Percentiles rank a stretch among this genome's conserved stretches.
Evolutionary conservation across 2,888 invertebrate species (phyloP).

Genomic region (Dryomyza anilis): DNA sequence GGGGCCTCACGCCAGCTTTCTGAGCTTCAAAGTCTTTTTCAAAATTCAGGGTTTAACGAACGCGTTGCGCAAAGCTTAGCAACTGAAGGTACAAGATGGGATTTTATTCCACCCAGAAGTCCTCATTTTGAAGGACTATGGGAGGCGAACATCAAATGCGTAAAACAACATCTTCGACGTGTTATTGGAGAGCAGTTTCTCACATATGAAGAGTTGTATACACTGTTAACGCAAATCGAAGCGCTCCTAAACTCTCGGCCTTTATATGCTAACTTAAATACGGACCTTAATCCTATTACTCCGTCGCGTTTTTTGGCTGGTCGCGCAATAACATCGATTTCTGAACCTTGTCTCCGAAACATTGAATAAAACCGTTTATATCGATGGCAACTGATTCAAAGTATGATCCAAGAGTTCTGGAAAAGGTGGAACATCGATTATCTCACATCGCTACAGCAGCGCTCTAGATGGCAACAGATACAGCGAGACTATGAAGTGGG

Average conservation of each 20-base stretch:
- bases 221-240: conserved; percentile 10
- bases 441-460: not conserved
- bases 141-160: conserved; percentile 17
- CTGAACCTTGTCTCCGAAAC: not conserved
- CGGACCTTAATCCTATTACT: not conserved
- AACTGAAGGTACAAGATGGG: not conserved
- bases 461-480: not conserved
- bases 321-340: not conserved
- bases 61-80: not conserved
- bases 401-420: not conserved
- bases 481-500: not conserved
- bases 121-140: conserved; percentile 17
- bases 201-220: conserved; percentile 18
- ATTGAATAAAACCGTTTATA: not conserved
- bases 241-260: not conserved
- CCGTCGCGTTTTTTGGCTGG: not conserved
- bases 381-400: not conserved
- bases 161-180: conserved; percentile 1
- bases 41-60: not conserved
- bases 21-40: not conserved
- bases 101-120: conserved; percentile 19
- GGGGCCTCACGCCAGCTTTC: no score
- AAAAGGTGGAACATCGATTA: not conserved
- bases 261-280: not conserved
- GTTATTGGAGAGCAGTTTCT: conserved; percentile 1